Evolutionary conservation across 2,888 invertebrate genomes (phyloP).

Genomic region (Cantharis lateralis): DNA sequence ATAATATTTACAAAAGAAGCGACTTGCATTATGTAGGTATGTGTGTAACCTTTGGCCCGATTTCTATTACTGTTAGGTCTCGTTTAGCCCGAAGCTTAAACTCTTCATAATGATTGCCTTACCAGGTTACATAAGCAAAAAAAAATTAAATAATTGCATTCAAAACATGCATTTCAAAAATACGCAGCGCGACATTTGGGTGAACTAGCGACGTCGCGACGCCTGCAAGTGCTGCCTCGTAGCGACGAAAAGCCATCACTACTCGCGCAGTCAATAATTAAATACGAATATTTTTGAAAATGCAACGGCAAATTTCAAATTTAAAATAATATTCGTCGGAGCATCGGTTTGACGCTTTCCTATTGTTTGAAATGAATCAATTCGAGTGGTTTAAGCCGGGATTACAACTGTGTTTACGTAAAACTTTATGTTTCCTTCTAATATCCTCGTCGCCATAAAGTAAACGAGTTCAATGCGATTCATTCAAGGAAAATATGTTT

Average conservation of each 20-base stretch:
- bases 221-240: constrained; percentile 52
- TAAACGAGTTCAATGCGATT: constrained; percentile 23
- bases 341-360: neutral
- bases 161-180: neutral
- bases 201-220: constrained; percentile 47
- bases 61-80: constrained; percentile 52
- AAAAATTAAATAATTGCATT: neutral
- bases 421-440: constrained; percentile 21
- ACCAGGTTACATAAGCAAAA: neutral
- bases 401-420: neutral
- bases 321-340: neutral
- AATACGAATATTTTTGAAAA: constrained; percentile 40
- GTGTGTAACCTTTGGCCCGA: constrained; percentile 52
- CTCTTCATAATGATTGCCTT: neutral
- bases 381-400: neutral
- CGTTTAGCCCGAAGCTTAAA: constrained; percentile 45
- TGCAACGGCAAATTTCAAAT: constrained; percentile 42
- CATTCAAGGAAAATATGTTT: neutral
- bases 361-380: neutral
- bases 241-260: constrained; percentile 42
- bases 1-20: constrained; percentile 36
- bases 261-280: constrained; percentile 46
- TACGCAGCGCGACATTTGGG: constrained; percentile 11
- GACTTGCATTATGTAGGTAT: constrained; percentile 44
- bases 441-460: constrained; percentile 38